phyloP scores from a whole-genome alignment of 2,113 vertebrate species.

The Brienomyrus longianalis region DNA sequence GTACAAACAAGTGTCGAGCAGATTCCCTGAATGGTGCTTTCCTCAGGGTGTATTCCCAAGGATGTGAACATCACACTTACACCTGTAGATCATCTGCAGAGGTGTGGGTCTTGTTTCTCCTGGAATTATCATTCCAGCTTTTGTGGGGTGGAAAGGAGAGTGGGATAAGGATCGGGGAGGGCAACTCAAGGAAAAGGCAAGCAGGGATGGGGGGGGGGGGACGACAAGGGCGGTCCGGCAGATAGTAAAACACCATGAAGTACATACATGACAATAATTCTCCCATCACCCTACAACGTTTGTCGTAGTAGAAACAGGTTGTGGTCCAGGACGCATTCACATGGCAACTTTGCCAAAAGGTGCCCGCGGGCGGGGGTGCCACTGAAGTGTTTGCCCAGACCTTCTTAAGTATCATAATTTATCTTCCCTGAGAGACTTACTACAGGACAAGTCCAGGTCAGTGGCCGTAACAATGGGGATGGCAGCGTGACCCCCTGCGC shows the following conservation, averaged over 20 bases:
- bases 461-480: neutral
- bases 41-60: neutral
- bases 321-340: neutral
- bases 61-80: neutral
- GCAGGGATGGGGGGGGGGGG: neutral
- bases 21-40: neutral
- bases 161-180: neutral
- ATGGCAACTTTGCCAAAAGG: neutral
- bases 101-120: neutral
- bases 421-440: neutral
- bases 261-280: neutral
- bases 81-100: neutral
- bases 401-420: neutral
- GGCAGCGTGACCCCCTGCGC: neutral
- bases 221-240: neutral
- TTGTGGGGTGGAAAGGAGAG: neutral
- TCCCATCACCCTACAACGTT: neutral
- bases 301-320: neutral
- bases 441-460: neutral
- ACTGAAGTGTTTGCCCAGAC: neutral
- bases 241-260: neutral
- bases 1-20: neutral
- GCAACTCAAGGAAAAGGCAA: neutral
- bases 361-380: neutral
- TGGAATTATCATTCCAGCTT: neutral